Percentiles rank a stretch among this genome's conserved stretches.
phyloP scores from a whole-genome alignment of 2,113 vertebrate genomes.

The Saguinus imperator region DNA sequence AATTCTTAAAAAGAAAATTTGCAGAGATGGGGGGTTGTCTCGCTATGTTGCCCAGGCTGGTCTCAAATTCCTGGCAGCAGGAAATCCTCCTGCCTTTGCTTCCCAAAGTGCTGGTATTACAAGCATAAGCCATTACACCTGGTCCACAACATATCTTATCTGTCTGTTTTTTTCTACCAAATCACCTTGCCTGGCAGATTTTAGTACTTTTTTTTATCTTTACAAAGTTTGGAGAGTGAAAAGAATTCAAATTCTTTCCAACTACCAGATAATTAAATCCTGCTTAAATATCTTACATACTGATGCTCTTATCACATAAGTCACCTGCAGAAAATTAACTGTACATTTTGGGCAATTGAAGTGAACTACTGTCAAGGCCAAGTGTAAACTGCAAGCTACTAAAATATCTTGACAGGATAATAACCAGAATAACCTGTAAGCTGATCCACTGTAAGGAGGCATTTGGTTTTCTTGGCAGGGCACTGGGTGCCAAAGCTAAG shows the following conservation, averaged over 20 bases:
- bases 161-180: neutral
- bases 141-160: neutral
- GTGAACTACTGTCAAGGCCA: neutral
- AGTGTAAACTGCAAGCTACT: slow-evolving; percentile 2
- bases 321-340: neutral
- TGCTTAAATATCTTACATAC: neutral
- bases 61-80: too few species aligned
- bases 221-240: neutral
- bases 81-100: too few species aligned
- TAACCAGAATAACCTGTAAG: neutral
- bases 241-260: slow-evolving; percentile 38
- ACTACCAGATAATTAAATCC: neutral
- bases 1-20: too few species aligned
- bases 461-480: neutral
- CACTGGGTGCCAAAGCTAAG: neutral
- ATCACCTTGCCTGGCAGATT: slow-evolving; percentile 1
- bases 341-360: neutral
- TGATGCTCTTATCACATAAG: slow-evolving; percentile 4
- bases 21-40: too few species aligned
- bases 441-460: neutral
- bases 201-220: slow-evolving; percentile 18
- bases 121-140: too few species aligned
- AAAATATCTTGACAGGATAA: slow-evolving; percentile 33
- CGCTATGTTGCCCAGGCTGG: too few species aligned
- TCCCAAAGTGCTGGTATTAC: too few species aligned